phyloP scores from a whole-genome alignment of 2,797 vertebrate species.

The Gymnoscopelus braueri region DNA sequence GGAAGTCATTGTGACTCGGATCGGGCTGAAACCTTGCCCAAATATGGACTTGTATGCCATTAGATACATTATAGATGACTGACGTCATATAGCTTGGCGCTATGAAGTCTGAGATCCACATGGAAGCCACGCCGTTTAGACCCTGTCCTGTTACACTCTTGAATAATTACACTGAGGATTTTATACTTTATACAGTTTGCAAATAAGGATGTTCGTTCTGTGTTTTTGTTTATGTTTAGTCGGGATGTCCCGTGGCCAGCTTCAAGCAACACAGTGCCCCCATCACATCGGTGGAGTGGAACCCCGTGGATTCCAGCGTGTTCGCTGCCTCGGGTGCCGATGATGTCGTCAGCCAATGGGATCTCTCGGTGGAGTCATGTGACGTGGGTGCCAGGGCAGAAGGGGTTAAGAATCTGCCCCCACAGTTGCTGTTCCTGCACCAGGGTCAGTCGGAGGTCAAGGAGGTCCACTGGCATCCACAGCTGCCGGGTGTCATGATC shows the following conservation, averaged over 20 bases:
- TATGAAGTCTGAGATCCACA: too few relatives aligned
- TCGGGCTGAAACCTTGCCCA: too few relatives aligned
- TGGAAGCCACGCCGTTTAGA: too few relatives aligned
- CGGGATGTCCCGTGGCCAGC: slow-evolving; percentile 85
- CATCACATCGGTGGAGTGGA: slow-evolving; percentile 92
- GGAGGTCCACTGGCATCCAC: slow-evolving; percentile 94
- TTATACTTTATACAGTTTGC: too few relatives aligned
- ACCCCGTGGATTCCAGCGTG: slow-evolving; percentile 87
- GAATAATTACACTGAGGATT: too few relatives aligned
- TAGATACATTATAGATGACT: too few relatives aligned
- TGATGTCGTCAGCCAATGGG: slow-evolving; percentile 92
- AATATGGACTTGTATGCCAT: too few relatives aligned
- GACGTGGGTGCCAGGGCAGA: slow-evolving; percentile 80
- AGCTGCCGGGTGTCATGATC: slow-evolving; percentile 87
- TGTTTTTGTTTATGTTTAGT: slow-evolving; percentile 63
- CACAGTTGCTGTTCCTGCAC: slow-evolving; percentile 93
- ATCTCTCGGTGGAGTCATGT: slow-evolving; percentile 89
- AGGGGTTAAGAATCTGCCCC: slow-evolving; percentile 83
- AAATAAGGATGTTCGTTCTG: too few relatives aligned
- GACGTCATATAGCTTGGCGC: too few relatives aligned
- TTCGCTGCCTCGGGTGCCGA: slow-evolving; percentile 90
- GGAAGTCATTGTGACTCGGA: too few relatives aligned
- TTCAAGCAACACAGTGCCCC: slow-evolving; percentile 93
- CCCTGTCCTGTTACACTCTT: too few relatives aligned
- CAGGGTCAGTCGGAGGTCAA: slow-evolving; percentile 93